phyloP scores from a whole-genome alignment of 2,113 vertebrate species.

The Mus pahari region DNA sequence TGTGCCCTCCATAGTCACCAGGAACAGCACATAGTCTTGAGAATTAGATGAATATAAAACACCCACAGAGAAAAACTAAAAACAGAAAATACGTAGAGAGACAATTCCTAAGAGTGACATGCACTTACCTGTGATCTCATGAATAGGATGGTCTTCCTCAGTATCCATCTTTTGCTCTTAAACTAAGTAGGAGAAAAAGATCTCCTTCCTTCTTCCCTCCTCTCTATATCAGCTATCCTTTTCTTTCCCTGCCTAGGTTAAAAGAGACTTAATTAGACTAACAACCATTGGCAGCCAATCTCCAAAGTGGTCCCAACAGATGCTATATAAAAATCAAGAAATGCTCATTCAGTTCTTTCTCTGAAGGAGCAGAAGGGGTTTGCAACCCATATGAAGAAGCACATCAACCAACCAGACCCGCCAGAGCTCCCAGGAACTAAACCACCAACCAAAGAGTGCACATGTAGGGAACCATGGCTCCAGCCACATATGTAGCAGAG shows the following conservation, averaged over 20 bases:
- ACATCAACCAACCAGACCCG: too few relatives aligned
- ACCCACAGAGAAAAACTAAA: not conserved
- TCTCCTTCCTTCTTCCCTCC: not conserved
- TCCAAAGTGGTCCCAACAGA: not conserved
- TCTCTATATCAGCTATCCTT: not conserved
- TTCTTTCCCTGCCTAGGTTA: rapidly evolving
- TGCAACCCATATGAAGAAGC: too few relatives aligned
- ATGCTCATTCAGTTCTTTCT: too few relatives aligned
- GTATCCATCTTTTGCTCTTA: not conserved
- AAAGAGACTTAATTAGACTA: not conserved
- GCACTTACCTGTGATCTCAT: rapidly evolving
- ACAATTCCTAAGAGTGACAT: rapidly evolving
- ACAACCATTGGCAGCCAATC: not conserved
- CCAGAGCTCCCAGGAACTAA: too few relatives aligned
- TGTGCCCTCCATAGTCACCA: too few relatives aligned
- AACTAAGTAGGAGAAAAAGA: not conserved
- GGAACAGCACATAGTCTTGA: not conserved
- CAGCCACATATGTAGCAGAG: too few relatives aligned
- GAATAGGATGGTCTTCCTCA: not conserved
- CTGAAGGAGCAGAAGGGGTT: too few relatives aligned
- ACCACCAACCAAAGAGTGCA: too few relatives aligned
- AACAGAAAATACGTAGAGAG: not conserved
- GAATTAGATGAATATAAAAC: not conserved
- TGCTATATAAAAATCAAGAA: too few relatives aligned
- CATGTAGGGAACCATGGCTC: too few relatives aligned